Base-by-base conservation (phyloP, 1,140 invertebrate genomes). In the Zaprionus gabonicus region DNA sequence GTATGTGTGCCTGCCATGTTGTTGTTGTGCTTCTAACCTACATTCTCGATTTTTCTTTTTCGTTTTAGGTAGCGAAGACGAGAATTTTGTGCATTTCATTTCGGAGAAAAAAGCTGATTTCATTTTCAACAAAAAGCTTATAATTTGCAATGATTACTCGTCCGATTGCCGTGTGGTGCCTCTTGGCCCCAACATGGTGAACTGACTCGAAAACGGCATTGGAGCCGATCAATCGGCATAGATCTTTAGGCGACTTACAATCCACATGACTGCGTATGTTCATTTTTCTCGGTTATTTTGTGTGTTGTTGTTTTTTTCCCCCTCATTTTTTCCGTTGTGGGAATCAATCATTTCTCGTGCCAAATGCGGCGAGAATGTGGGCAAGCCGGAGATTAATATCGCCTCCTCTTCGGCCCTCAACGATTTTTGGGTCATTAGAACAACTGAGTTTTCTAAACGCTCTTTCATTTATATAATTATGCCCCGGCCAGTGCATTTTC, bases 381-480 rank as follows among this genome's bases (percentile, higher is more conserved):
- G 51, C 58, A 75, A 75, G 38, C 38, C 44, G 66, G 17, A 75
- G 72, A 75, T 75, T 71, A 59, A 64, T 64, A 70, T 75, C 66
- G 28, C 25, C 53, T 56, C 12, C 53, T 56, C 58, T 70, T 27
- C 15, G 36, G 67, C 57, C 66, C 69, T 75, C 67, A 49, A 62
- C 66, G 51, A 82, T 85, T 85, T 85, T 62, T 81, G 70, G 82
- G 82, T 86, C 82, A 85, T 85, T 85, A 86, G 82, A 85, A 77
- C 82, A 73, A 64, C 71, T 81, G 65, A 78, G 46, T 81, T 87
- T 70, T 75, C 71, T 80, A 87, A 87, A 88, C 68, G 74, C 62
- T 75, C 36, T 78, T 84, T 76, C 80, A 87, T 87, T 83, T 70
- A 76, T 87, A 84, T 83, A 87, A 87, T 84, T 88, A 84, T 80